Evolutionary conservation across 2,888 invertebrate genomes (phyloP).

Genomic region (Philereme transversata): DNA sequence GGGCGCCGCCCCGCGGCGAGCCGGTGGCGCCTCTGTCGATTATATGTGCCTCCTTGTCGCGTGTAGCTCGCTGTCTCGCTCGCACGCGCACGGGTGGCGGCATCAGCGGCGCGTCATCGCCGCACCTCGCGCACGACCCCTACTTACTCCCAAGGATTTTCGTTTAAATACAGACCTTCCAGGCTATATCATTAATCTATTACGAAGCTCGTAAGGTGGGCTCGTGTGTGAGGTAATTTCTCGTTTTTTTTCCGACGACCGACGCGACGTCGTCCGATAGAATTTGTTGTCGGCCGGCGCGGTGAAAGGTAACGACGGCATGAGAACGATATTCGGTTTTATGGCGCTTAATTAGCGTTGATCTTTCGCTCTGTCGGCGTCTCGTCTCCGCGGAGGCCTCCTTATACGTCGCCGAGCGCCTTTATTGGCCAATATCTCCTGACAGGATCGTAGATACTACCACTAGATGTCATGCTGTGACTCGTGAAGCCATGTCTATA

Average conservation of each 20-base stretch:
- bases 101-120: slow-evolving; percentile 52
- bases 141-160: slow-evolving; percentile 53
- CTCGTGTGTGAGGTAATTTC: slow-evolving; percentile 65
- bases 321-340: slow-evolving; percentile 76
- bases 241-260: slow-evolving; percentile 57
- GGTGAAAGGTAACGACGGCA: slow-evolving; percentile 74
- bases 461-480: slow-evolving; percentile 62
- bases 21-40: slow-evolving; percentile 75
- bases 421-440: slow-evolving; percentile 68
- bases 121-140: slow-evolving; percentile 50
- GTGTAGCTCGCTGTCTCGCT: slow-evolving; percentile 48
- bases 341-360: slow-evolving; percentile 79
- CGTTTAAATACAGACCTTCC: slow-evolving; percentile 71
- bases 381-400: slow-evolving; percentile 52
- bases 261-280: slow-evolving; percentile 53
- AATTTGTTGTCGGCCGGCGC: slow-evolving; percentile 61
- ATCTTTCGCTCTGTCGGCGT: slow-evolving; percentile 69
- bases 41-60: slow-evolving; percentile 48
- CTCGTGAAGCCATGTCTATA: slow-evolving; percentile 45
- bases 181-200: slow-evolving; percentile 82
- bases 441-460: slow-evolving; percentile 64
- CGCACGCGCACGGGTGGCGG: slow-evolving; percentile 64
- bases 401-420: slow-evolving; percentile 62
- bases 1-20: slow-evolving; percentile 75
- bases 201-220: slow-evolving; percentile 66